Percentiles rank a stretch among this genome's conserved stretches.
These are phyloP conservation scores for Amphiprion clarkii DNA, from an alignment of 2,797 vertebrate genomes.

Conservation along the genomic window DNA sequence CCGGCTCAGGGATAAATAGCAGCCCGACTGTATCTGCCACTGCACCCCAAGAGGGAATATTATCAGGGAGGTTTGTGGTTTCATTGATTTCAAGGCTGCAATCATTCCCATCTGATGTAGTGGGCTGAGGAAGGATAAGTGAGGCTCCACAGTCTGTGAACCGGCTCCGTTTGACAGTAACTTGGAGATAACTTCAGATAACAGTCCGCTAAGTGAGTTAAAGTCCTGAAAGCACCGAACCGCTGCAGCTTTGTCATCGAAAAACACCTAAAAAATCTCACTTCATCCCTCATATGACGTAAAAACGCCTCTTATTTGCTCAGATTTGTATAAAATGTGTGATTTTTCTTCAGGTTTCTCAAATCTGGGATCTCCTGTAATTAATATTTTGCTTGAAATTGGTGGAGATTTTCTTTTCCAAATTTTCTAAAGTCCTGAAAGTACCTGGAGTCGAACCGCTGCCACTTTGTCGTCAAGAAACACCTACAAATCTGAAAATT, in stretches of 20 bases:
- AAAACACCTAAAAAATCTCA: conserved; percentile 34
- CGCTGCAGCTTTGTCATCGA: conserved; percentile 22
- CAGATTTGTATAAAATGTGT: too few relatives aligned
- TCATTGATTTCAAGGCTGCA: conserved; percentile 85
- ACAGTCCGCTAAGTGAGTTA: conserved; percentile 25
- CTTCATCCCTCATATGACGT: background rate
- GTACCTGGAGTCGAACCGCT: too few relatives aligned
- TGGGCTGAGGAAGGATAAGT: conserved; percentile 75
- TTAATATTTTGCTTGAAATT: too few relatives aligned
- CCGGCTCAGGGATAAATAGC: conserved; percentile 59
- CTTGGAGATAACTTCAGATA: conserved; percentile 59
- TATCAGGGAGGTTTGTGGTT: conserved; percentile 86
- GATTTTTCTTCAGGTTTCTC: too few relatives aligned
- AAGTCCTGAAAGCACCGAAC: conserved; percentile 38
- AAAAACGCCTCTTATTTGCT: too few relatives aligned
- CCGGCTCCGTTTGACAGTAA: conserved; percentile 61
- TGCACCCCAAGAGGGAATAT: conserved; percentile 77
- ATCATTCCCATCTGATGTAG: conserved; percentile 85
- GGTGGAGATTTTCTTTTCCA: too few relatives aligned
- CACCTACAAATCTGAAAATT: too few relatives aligned
- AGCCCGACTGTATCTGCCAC: conserved; percentile 65
- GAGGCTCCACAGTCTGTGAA: conserved; percentile 51
- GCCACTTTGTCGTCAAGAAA: too few relatives aligned
- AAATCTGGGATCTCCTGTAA: too few relatives aligned
- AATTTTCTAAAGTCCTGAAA: too few relatives aligned